Base-by-base conservation (phyloP, 2,113 vertebrate genomes). In the Platycercus adscitus region DNA sequence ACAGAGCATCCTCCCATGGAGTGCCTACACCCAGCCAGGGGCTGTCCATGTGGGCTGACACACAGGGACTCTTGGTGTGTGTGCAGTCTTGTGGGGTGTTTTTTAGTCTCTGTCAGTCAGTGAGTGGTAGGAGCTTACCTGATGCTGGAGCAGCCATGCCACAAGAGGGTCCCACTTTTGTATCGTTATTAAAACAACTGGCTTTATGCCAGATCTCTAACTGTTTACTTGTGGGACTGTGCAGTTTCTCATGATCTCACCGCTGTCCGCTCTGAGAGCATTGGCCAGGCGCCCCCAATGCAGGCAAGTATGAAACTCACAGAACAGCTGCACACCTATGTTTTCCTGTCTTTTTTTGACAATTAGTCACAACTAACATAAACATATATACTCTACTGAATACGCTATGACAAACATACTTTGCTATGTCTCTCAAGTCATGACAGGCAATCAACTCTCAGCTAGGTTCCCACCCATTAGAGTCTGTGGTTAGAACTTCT, bases 61-160 rank as follows among this genome's bases (percentile, higher is more conserved):
- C 46, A 47, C 19, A 72, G 14, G 25, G 43, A 65, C 24, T 7
- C 20, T 15, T 37, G 17, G 50, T 1, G 1, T 44, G 9, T 19
- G 15, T 3, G 8, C 4, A 16, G 15, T 10, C 28, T 58, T 9
- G 2, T 37, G 9, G 18, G 12, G 4, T 39, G 13, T 1, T 33
- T 52, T 66, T 31, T 15, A 7, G 14, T 19, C 4, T 16, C 5
- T 43, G 53, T 33, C 17, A 6, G 17, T 35, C 2, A 1, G 12
- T 24, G 75, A 61, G 23, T 31, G 8, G 23, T 33, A 25, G 4
- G 20, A 81, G 20, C 28, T 89, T 56, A 41, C 29, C 3, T 66
- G 31, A 20, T 8, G 39, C 25, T 65, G 55, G 12, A 46, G 25
- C 18, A 65, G 21, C 9, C 7, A 2, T 17, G 21, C 21, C 21